Conservation (phyloP, 2,888 invertebrate genomes). For the Trachelus stipa region DNA sequence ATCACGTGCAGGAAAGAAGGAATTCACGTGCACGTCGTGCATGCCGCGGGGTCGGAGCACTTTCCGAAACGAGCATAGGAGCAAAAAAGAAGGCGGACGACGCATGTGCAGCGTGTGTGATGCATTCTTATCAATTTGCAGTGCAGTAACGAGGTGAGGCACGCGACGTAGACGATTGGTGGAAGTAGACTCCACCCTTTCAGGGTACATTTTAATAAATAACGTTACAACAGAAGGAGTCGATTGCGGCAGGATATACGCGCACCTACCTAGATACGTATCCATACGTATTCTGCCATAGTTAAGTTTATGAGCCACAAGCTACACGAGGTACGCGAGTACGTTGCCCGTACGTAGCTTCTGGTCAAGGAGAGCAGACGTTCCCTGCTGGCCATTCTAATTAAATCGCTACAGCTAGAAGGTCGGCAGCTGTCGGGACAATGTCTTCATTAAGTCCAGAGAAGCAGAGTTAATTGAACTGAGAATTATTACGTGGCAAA, state of each 20-base stretch:
- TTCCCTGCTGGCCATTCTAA: background rate
- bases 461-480: background rate
- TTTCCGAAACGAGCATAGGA: constrained; percentile 27
- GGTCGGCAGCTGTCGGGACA: constrained; percentile 20
- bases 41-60: background rate
- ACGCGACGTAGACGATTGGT: constrained; percentile 60
- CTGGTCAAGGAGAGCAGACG: background rate
- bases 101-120: constrained; percentile 37
- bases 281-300: background rate
- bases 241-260: background rate
- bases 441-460: constrained; percentile 45
- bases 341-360: background rate
- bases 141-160: constrained; percentile 56
- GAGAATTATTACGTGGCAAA: background rate
- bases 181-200: constrained; percentile 57
- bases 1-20: background rate
- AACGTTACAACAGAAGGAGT: constrained; percentile 42
- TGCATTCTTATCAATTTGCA: constrained; percentile 63
- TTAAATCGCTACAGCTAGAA: constrained; percentile 1
- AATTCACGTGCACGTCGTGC: background rate
- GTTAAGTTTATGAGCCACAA: background rate
- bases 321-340: background rate
- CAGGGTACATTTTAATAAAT: constrained; percentile 59
- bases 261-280: background rate
- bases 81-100: constrained; percentile 30